Conservation (phyloP, 2,113 vertebrate genomes). For the Bothrops jararaca region DNA sequence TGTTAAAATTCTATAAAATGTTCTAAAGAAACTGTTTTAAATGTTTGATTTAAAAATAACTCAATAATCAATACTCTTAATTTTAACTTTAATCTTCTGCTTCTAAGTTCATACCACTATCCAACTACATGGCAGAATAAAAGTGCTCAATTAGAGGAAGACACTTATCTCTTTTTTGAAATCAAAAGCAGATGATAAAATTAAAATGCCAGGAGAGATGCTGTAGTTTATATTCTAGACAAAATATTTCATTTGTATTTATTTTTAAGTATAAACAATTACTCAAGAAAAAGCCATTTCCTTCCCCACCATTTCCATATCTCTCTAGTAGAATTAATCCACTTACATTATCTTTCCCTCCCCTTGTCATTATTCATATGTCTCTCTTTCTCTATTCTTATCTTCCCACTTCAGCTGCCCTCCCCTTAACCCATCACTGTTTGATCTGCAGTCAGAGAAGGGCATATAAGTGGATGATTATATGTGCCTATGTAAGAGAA, state of each 20-base stretch:
- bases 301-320: not conserved
- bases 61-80: not conserved
- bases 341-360: not conserved
- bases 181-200: not conserved
- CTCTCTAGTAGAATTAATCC: not conserved
- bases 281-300: not conserved
- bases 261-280: not conserved
- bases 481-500: not conserved
- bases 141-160: not conserved
- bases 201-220: not conserved
- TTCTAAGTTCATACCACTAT: not conserved
- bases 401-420: not conserved
- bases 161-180: constrained; percentile 17
- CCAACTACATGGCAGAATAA: not conserved
- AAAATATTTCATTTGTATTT: not conserved
- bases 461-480: not conserved
- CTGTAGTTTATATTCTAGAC: not conserved
- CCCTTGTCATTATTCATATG: not conserved
- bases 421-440: not conserved
- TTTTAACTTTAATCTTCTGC: not conserved
- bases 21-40: not conserved
- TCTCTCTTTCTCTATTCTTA: not conserved
- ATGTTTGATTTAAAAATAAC: not conserved
- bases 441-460: not conserved
- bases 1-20: not conserved